These are phyloP conservation scores for Sesamia inferens DNA, from an alignment of 2,888 invertebrate species.

Conservation along the genomic window DNA sequence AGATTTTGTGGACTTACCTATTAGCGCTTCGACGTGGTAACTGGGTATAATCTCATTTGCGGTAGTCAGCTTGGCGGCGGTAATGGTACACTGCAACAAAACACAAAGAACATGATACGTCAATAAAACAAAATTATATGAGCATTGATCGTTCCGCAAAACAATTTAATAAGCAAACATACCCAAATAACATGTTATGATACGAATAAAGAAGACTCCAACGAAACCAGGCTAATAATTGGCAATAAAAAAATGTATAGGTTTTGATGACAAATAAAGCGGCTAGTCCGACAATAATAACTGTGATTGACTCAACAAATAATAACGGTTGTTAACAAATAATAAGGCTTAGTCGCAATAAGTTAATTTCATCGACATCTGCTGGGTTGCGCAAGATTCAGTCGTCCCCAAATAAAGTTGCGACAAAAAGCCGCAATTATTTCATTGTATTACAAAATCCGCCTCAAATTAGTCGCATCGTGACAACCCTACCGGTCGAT, in stretches of 20 bases:
- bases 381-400: slow-evolving; percentile 76
- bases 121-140: slow-evolving; percentile 19
- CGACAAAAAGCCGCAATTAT: slow-evolving; percentile 76
- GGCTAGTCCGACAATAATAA: slow-evolving; percentile 76
- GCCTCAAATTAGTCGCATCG: slow-evolving; percentile 83
- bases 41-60: slow-evolving; percentile 88
- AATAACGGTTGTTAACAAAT: slow-evolving; percentile 84
- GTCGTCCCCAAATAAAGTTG: slow-evolving; percentile 80
- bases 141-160: slow-evolving; percentile 28
- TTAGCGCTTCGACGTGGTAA: slow-evolving; percentile 89
- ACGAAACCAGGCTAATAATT: slow-evolving; percentile 59
- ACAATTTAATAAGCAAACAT: slow-evolving; percentile 54
- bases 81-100: slow-evolving; percentile 81
- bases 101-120: slow-evolving; percentile 28
- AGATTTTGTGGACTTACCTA: slow-evolving; percentile 79
- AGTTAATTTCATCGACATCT: slow-evolving; percentile 81
- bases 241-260: slow-evolving; percentile 61
- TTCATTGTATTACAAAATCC: slow-evolving; percentile 80
- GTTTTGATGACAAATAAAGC: slow-evolving; percentile 77
- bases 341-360: slow-evolving; percentile 82
- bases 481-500: slow-evolving; percentile 80
- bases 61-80: slow-evolving; percentile 90
- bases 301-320: slow-evolving; percentile 80
- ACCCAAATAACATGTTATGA: slow-evolving; percentile 53
- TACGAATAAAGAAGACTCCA: slow-evolving; percentile 49